Conservation (phyloP, 2,113 vertebrate genomes). For the Lophius piscatorius region DNA sequence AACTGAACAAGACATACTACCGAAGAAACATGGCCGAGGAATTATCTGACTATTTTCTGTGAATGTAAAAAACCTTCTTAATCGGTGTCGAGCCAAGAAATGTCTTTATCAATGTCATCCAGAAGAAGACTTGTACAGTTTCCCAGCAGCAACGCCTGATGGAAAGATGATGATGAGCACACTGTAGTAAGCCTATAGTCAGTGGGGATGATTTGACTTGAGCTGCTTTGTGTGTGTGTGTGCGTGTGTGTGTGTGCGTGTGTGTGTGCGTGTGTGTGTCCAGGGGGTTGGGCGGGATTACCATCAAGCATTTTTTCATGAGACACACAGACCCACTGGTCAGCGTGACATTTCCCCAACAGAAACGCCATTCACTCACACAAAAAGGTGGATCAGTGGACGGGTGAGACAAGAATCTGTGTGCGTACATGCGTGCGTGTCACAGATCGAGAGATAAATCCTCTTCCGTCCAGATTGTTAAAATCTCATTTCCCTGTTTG, state of each 20-base stretch:
- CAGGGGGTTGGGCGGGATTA: slow-evolving; percentile 55
- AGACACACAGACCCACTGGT: slow-evolving; percentile 51
- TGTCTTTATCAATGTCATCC: no score
- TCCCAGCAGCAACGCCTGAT: not conserved
- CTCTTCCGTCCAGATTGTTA: slow-evolving; percentile 9
- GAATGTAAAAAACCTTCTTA: not conserved
- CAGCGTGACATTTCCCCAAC: slow-evolving; percentile 66
- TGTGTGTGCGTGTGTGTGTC: slow-evolving; percentile 15
- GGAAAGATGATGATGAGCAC: slow-evolving; percentile 6
- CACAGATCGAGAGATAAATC: slow-evolving; percentile 27
- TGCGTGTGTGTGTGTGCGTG: slow-evolving; percentile 17
- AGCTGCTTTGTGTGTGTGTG: slow-evolving; percentile 54
- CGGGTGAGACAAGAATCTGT: not conserved
- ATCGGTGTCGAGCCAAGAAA: no score
- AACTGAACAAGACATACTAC: not conserved
- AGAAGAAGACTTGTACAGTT: not conserved
- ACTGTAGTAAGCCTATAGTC: slow-evolving; percentile 22
- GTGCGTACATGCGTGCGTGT: slow-evolving; percentile 11
- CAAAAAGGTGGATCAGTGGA: slow-evolving; percentile 27
- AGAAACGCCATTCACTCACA: slow-evolving; percentile 62
- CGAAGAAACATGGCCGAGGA: no score
- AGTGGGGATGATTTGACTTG: slow-evolving; percentile 34
- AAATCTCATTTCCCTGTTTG: slow-evolving; percentile 32
- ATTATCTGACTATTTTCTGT: not conserved
- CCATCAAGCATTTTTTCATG: slow-evolving; percentile 29